Evolutionary conservation across 2,888 invertebrate genomes (phyloP).

Genomic region (Sinelater perroti): DNA sequence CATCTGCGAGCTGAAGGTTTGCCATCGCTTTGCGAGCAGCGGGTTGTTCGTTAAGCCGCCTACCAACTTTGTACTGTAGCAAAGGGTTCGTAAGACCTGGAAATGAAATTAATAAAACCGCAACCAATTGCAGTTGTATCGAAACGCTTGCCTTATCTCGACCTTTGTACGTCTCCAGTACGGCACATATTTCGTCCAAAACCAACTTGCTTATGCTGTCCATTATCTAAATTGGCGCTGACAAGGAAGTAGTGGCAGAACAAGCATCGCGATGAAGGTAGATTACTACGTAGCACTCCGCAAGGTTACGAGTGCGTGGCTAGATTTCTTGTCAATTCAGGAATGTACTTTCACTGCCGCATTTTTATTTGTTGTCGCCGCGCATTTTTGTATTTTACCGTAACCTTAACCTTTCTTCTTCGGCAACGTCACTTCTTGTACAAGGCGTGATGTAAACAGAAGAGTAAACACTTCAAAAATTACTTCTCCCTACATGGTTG

Average conservation of each 20-base stretch:
- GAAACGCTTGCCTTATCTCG: slow-evolving; percentile 82
- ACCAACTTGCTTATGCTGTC: slow-evolving; percentile 36
- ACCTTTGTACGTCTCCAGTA: slow-evolving; percentile 83
- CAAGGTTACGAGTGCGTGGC: too few relatives aligned
- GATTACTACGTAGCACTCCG: too few relatives aligned
- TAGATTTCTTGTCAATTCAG: slow-evolving; percentile 8
- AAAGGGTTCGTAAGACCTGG: slow-evolving; percentile 78
- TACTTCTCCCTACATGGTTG: too few relatives aligned
- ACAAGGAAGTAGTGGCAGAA: too few relatives aligned
- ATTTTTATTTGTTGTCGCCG: not conserved
- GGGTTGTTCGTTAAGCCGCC: slow-evolving; percentile 71
- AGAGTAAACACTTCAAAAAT: too few relatives aligned
- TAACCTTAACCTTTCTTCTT: slow-evolving; percentile 6
- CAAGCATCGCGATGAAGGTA: too few relatives aligned
- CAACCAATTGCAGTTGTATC: slow-evolving; percentile 43
- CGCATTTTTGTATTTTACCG: not conserved
- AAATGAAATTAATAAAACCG: slow-evolving; percentile 42
- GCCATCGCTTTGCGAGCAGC: slow-evolving; percentile 67
- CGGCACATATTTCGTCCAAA: slow-evolving; percentile 68
- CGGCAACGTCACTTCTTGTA: not conserved
- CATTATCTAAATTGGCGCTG: too few relatives aligned
- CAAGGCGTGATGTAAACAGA: too few relatives aligned
- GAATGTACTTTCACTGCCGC: slow-evolving; percentile 20
- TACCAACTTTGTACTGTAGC: slow-evolving; percentile 78
- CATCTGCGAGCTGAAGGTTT: slow-evolving; percentile 72